Base-by-base conservation (phyloP, 2,888 invertebrate genomes). In the Megaustenia siamemsis region DNA sequence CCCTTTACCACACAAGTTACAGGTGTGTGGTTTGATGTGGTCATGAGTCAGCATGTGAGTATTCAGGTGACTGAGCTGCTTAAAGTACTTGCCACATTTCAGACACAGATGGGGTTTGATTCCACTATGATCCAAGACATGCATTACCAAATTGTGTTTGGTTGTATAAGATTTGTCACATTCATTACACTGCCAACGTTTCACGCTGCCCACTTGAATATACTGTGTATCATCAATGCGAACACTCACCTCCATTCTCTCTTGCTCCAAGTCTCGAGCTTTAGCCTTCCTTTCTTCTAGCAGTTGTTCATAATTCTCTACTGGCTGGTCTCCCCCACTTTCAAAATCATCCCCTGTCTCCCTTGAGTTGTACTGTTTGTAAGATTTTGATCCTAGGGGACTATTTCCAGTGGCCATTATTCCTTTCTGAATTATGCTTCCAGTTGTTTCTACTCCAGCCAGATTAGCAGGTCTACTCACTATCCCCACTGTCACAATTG, bases 11-110 rank as follows among this genome's bases (percentile, higher is more conserved):
- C 94, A 94, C 24, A 92, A 87, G 73, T 87, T 86, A 87, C 94
- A 94, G 40, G 89, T 86, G 86, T 94, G 92, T 35, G 93, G 93
- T 78, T 93, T 92, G 45, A 92, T 88, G 73, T 93, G 92, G 79
- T 93, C 92, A 88, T 94, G 94, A 5, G 93, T 93, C 71, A 93
- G 88, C 91, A 93, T 92, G 88, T 94, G 94, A 4, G 93, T 93
- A 84, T 93, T 93, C 21, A 94, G 90, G 87, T 94, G 94, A 85
- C 92, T 92, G n/a, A 92, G 88, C 88, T 94, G 94, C 85, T 92
- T 94, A 89, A 94, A 94, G 83, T 91, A 91, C 88, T 93, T 93
- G 63, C 92, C 92, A 90, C 94, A 94, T n/a, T 93, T 90, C 81
- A 91, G 88, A 84, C 94, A 94, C 38, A 90, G 87, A 87, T 93